Evolutionary conservation across 2,797 vertebrate genomes (phyloP).

Genomic region (Poecilia velifera): DNA sequence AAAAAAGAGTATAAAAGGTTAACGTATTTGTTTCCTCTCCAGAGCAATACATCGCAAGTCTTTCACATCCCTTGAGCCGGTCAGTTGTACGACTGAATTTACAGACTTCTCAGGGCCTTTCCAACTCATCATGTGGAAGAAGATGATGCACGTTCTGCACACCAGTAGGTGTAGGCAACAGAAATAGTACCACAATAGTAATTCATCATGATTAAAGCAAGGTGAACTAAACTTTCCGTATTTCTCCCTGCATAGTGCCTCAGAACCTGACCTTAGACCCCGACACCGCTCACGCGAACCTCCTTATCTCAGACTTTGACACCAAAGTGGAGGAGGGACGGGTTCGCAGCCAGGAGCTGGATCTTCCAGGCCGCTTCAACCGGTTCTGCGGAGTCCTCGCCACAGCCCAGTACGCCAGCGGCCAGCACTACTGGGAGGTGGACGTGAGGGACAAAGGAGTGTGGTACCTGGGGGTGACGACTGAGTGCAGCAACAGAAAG

Average conservation of each 20-base stretch:
- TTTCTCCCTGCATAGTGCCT: constrained; percentile 66
- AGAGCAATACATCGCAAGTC: constrained; percentile 69
- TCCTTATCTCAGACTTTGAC: constrained; percentile 82
- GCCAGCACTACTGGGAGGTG: constrained; percentile 87
- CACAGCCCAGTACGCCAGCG: constrained; percentile 80
- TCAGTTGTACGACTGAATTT: constrained; percentile 74
- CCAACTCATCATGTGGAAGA: constrained; percentile 86
- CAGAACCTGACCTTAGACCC: constrained; percentile 84
- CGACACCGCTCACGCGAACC: constrained; percentile 81
- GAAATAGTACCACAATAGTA: not conserved
- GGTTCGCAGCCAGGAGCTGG: constrained; percentile 76
- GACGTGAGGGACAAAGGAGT: constrained; percentile 85
- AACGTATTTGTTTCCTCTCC: not conserved
- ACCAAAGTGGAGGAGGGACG: constrained; percentile 84
- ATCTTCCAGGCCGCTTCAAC: constrained; percentile 78
- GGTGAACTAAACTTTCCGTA: not conserved
- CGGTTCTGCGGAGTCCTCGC: constrained; percentile 83
- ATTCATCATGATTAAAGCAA: not conserved
- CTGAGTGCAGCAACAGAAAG: constrained; percentile 83
- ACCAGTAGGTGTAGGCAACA: constrained; percentile 72
- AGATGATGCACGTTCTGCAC: constrained; percentile 85
- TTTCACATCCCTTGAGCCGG: constrained; percentile 58
- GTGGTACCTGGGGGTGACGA: constrained; percentile 86
- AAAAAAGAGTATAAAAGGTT: not conserved
- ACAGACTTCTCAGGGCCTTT: constrained; percentile 82